phyloP scores from a whole-genome alignment of 2,888 invertebrate genomes.

The Rhagium mordax region DNA sequence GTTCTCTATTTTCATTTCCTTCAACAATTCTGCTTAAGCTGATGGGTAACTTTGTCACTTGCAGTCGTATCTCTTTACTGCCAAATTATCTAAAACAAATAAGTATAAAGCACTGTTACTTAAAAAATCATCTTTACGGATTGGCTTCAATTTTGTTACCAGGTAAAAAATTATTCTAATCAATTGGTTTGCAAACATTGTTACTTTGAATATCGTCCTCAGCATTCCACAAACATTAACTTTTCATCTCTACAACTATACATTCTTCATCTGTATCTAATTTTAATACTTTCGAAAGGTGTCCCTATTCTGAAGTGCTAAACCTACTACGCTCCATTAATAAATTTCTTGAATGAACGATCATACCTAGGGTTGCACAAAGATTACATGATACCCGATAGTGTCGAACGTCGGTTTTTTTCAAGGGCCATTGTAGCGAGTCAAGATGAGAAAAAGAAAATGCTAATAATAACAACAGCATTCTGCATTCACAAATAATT shows the following conservation, averaged over 20 bases:
- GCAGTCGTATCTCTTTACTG: too few relatives aligned
- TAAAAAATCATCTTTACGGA: too few relatives aligned
- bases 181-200: too few relatives aligned
- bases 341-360: conserved; percentile 41
- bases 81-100: too few relatives aligned
- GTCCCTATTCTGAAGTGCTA: conserved; percentile 2
- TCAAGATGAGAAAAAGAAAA: conserved; percentile 50
- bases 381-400: conserved; percentile 44
- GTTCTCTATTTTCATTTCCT: too few relatives aligned
- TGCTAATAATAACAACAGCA: conserved; percentile 52
- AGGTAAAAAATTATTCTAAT: too few relatives aligned
- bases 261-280: conserved; percentile 18
- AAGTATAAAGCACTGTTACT: too few relatives aligned
- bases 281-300: background rate
- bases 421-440: conserved; percentile 48
- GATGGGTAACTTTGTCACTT: too few relatives aligned
- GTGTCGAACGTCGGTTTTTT: conserved; percentile 53
- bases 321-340: conserved; percentile 24
- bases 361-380: conserved; percentile 49
- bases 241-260: background rate
- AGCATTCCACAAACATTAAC: too few relatives aligned
- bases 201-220: too few relatives aligned
- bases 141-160: too few relatives aligned
- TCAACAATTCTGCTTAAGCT: too few relatives aligned
- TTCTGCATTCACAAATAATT: conserved; percentile 48